Base-by-base conservation (phyloP, 2,797 vertebrate genomes). In the Chloroceryle amazona region DNA sequence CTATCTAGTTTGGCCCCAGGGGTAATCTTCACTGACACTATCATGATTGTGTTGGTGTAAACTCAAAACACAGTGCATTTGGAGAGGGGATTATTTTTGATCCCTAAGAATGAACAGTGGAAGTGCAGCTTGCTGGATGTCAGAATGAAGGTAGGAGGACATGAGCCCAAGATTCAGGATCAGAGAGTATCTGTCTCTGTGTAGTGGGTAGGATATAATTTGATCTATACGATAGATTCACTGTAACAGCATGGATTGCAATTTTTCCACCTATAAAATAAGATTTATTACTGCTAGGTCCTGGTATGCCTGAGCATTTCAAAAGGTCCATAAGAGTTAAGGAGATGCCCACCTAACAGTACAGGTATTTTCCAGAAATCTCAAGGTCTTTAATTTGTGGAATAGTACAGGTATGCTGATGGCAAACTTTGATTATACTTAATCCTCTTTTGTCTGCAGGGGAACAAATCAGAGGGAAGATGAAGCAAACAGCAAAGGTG, bases 361-460 rank as follows among this genome's bases (percentile, higher is more conserved):
- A 4, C 17, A 29, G 23, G 17, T 78, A 33, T 82, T 95, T 92
- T 93, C 54, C 72, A 76, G 37, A 91, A 80, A 91, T 46, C 74
- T 94, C 65, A 87, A 89, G 42, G 71, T 84, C 71, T 80, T 90
- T 87, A 47, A 81, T 94, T 87, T 92, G 79, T 87, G 72, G 63
- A 92, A 89, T 41, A 65, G 42, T 76, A 54, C 20, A 39, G 67
- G 44, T 84, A 75, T 76, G 63, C 74, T 94, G 96, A 90, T 93
- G 46, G 75, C 60, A 85, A 89, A 87, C 55, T 89, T 86, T 78
- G 90, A 85, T 94, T 85, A 91, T 87, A n/a, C 31, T 18, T 89
- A 93, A 93, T 92, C 84, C 81, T 94, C 81, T 90, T 93, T 89
- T 91, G 71, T 93, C 81, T 89, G 65, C 41, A 61, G 75, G 57